Evolutionary conservation across 23 tunicate genomes (phyloP), one percentile per base, ranked within the genome.

Genomic region (Oikopleura dioica): DNA sequence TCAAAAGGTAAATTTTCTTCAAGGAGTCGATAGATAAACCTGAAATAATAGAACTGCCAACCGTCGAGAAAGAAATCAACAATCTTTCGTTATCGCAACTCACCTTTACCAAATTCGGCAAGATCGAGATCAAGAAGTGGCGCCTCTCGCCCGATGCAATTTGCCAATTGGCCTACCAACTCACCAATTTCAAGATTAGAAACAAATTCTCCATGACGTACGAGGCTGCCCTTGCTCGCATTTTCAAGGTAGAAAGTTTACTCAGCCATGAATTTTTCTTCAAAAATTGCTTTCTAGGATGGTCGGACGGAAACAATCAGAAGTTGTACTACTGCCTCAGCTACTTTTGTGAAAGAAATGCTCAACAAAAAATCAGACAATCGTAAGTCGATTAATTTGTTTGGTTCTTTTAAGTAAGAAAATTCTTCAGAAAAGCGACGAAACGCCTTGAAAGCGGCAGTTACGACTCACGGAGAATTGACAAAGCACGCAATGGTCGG

Each of bases 71-170:
- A 63, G 26, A 31, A 2, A 63, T 63, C 33, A 31, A 23, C 26
- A 28, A 24, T 4, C 33, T 63, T 2, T 16, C 32, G 4, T 31
- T 16, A 4, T 63, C 72, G 33, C 16, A 21, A 23, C 26, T 63
- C 4, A 23, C 29, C 16, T 63, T 63, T 28, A 2, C 30, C 33
- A 63, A 63, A 63, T 63, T 63, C 26, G 72, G 72, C 30, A 63
- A 63, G 26, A 28, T 12, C 2, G 5, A 63, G 32, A 63, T 63
- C 30, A 63, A 63, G 26, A 63, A 63, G 33, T 63, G 72, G 72
- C 72, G 72, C 2, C 29, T 63, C 5, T 63, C 72, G 2, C 72
- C 72, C 33, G 72, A 63, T 63, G 72, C 72, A 24, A 63, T 63
- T 28, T 63, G 72, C 33, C 72, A 63, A 28, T 16, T 63, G 72